phyloP scores from a whole-genome alignment of 2,797 vertebrate species.

The Furcifer pardalis region DNA sequence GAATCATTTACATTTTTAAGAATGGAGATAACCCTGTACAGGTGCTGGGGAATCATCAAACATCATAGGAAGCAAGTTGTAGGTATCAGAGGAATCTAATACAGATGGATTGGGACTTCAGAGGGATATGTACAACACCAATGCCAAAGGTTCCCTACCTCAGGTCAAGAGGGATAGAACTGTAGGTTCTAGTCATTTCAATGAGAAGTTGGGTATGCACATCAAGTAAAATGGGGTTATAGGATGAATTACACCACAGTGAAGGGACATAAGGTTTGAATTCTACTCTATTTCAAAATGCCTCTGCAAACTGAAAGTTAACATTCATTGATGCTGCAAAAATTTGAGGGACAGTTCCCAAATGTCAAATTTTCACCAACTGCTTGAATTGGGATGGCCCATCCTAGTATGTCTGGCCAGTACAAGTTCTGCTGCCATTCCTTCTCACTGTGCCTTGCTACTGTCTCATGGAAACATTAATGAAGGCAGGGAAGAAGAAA shows the following conservation, averaged over 20 bases:
- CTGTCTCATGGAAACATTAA: too few relatives aligned
- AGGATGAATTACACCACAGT: neutral
- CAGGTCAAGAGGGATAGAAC: neutral
- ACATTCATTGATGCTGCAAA: neutral
- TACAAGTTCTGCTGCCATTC: too few relatives aligned
- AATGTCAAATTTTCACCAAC: neutral
- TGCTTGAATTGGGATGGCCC: neutral
- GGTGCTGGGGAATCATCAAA: too few relatives aligned
- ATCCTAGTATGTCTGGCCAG: neutral
- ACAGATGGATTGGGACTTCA: neutral
- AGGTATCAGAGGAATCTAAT: too few relatives aligned
- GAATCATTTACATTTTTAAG: too few relatives aligned
- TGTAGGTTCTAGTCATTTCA: neutral
- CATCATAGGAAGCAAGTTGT: too few relatives aligned
- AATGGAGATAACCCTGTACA: too few relatives aligned
- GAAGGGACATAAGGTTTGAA: neutral
- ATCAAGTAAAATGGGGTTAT: neutral
- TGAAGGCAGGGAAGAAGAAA: too few relatives aligned
- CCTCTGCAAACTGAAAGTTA: neutral
- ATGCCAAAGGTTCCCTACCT: too few relatives aligned
- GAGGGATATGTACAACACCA: too few relatives aligned
- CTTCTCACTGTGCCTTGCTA: too few relatives aligned
- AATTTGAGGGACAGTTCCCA: neutral
- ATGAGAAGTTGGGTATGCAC: neutral
- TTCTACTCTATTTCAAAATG: neutral